A percentile compares a stretch with the other conserved stretches of the same genome.
Evolutionary conservation across 2,113 vertebrate species (phyloP).

Genomic region (Lutjanus erythropterus): DNA sequence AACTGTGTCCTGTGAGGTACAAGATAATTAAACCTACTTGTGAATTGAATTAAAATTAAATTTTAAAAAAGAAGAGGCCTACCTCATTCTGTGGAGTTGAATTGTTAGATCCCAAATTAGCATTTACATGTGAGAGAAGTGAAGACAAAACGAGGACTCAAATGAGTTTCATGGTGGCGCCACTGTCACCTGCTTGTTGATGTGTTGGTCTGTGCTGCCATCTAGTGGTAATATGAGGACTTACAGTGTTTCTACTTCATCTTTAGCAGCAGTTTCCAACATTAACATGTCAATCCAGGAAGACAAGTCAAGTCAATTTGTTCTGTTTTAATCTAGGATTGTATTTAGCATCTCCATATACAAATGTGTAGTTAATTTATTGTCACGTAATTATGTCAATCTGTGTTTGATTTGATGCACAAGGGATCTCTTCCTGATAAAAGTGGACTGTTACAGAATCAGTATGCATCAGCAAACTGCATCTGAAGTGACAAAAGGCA

Average conservation of each 20-base stretch:
- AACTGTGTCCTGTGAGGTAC: too few species aligned
- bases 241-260: background rate
- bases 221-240: constrained; percentile 33
- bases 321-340: background rate
- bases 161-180: fast-evolving
- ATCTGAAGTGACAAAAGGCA: background rate
- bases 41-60: background rate
- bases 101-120: background rate
- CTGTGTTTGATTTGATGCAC: too few species aligned
- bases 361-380: background rate
- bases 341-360: background rate
- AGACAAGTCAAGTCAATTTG: background rate
- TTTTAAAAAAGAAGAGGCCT: background rate
- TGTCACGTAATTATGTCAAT: too few species aligned
- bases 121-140: background rate
- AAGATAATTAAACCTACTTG: background rate
- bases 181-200: fast-evolving
- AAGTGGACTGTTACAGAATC: background rate
- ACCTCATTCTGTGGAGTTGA: background rate
- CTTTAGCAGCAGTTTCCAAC: background rate
- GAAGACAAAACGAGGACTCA: background rate
- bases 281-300: background rate
- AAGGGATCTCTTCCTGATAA: too few species aligned
- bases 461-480: background rate
- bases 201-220: constrained; percentile 51